Base-by-base conservation (phyloP, 1,140 invertebrate species). In the Stegodyphus dumicola region DNA sequence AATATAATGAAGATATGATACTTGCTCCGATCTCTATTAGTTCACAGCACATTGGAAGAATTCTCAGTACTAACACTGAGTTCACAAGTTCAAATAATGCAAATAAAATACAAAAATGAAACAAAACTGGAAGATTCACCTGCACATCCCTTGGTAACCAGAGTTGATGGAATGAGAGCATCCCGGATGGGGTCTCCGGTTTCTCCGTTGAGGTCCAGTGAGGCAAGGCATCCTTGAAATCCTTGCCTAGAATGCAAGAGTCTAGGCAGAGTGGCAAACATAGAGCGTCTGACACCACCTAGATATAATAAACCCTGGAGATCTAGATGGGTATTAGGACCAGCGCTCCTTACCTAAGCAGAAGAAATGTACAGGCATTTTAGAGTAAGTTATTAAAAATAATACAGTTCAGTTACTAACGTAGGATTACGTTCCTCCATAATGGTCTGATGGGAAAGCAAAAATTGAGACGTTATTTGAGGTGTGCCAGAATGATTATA, bases 161-260 rank as follows among this genome's bases (percentile, higher is more conserved):
- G 91, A 4, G 94, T 94, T 89, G 95, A 96, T 49, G 95, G 95
- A n/a, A 97, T 95, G 10, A 97, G 94, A 6, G 96, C 95, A 89
- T 97, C 95, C 53, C 93, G 93, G 33, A 77, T 93, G 15, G 96
- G 93, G 87, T 96, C 95, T 1, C 95, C 95, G 53, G 95, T 96
- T 88, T 97, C 94, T 13, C 97, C 97, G 87, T 97, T 97, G 9
- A 99, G 91, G 90, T 99, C 97, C 73, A 99, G 88, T 17, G 96
- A 97, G 0, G 96, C 96, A 86, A 99, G 92, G 89, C 98, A 99
- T 3, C 98, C 98, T 90, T 98, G 95, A 90, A 97, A 99, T 0
- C 97, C 97, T 88, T 96, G 94, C 70, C 93, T 92, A 0, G 97
- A 97, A 53, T 95, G 94, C 51, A 94, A 91, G 69, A 94, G 93